Conservation (phyloP, 2,797 vertebrate genomes). For the Miichthys miiuy region DNA sequence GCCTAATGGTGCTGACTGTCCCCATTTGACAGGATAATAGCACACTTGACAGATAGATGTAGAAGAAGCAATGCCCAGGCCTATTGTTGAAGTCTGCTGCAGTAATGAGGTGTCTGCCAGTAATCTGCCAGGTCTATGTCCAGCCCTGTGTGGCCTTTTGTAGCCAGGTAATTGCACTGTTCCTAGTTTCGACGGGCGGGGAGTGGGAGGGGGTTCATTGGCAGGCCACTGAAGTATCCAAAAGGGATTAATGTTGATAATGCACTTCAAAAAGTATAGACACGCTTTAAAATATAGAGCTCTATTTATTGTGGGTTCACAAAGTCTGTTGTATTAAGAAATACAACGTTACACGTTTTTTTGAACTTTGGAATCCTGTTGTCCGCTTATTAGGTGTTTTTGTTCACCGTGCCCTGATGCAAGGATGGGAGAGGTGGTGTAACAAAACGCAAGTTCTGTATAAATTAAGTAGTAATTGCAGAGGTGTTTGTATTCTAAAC, state of each 20-base stretch:
- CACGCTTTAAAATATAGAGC: constrained; percentile 1
- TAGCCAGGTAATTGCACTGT: constrained; percentile 82
- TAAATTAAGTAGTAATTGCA: constrained; percentile 12
- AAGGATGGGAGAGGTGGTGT: constrained; percentile 5
- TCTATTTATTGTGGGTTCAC: background rate
- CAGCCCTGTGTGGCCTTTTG: constrained; percentile 72
- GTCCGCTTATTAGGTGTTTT: constrained; percentile 13
- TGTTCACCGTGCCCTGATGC: constrained; percentile 11
- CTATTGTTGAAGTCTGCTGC: constrained; percentile 79
- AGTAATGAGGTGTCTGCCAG: constrained; percentile 85
- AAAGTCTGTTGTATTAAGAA: background rate
- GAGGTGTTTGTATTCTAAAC: constrained; percentile 10
- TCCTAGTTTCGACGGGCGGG: constrained; percentile 57
- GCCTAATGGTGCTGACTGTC: constrained; percentile 80
- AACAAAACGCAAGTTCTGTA: constrained; percentile 19
- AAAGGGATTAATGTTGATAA: constrained; percentile 46
- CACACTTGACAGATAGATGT: constrained; percentile 84
- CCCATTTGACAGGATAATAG: constrained; percentile 84
- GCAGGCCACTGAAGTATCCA: constrained; percentile 36
- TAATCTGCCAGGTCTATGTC: constrained; percentile 79
- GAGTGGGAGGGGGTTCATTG: constrained; percentile 23
- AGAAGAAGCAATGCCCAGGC: constrained; percentile 72
- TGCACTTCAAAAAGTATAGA: constrained; percentile 33
- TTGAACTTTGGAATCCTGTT: constrained; percentile 1
- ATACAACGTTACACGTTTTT: background rate